Evolutionary conservation across 2,797 vertebrate genomes (phyloP).

Genomic region (Xenops minutus): DNA sequence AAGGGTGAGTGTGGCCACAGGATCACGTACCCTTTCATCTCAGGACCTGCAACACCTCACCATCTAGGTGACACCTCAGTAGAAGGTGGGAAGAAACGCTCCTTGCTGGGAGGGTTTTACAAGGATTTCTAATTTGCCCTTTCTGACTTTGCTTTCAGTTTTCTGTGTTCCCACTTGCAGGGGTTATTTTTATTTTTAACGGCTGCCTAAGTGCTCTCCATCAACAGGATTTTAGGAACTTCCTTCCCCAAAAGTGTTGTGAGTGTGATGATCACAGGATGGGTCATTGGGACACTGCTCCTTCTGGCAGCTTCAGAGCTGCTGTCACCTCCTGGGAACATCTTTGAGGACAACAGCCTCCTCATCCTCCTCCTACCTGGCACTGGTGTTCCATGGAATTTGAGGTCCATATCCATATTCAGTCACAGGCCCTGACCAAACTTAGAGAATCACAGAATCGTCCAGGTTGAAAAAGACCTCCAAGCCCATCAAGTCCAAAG

Average conservation of each 20-base stretch:
- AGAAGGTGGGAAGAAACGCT: fast-evolving
- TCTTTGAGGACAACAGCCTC: background rate
- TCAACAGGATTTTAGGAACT: background rate
- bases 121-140: background rate
- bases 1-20: background rate
- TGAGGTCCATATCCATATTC: fast-evolving
- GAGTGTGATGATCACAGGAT: background rate
- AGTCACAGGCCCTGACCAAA: background rate
- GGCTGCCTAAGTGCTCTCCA: conserved; percentile 1
- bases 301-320: background rate
- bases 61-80: background rate
- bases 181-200: conserved; percentile 35
- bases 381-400: fast-evolving
- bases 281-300: background rate
- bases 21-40: background rate
- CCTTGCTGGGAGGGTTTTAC: background rate
- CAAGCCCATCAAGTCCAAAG: background rate
- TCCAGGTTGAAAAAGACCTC: background rate
- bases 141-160: background rate
- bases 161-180: background rate
- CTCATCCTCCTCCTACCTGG: background rate
- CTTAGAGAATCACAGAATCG: background rate
- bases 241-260: background rate
- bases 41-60: background rate
- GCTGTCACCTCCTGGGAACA: background rate